Percentiles rank a stretch among this genome's conserved stretches.
These are phyloP conservation scores for Tympanoctomys barrerae DNA, from an alignment of 2,797 vertebrate genomes.

Conservation along the genomic window DNA sequence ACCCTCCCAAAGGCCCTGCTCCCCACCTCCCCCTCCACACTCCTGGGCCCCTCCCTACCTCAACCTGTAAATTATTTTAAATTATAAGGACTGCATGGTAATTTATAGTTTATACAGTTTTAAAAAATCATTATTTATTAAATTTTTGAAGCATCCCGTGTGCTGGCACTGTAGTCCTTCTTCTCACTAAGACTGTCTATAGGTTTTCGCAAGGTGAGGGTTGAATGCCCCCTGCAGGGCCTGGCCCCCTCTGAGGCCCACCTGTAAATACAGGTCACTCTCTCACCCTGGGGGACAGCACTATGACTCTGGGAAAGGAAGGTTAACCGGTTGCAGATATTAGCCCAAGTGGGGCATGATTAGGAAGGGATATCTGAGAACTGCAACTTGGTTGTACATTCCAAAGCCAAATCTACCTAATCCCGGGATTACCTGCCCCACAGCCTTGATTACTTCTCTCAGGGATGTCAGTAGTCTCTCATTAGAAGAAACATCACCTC, in stretches of 20 bases:
- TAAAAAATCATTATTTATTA: slow-evolving; percentile 98
- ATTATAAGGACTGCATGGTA: slow-evolving; percentile 95
- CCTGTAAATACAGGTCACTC: not conserved
- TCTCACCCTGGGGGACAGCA: too few species aligned
- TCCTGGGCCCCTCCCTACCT: slow-evolving; percentile 91
- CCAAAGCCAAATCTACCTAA: slow-evolving; percentile 51
- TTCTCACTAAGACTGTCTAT: not conserved
- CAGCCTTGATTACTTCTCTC: not conserved
- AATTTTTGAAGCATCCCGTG: slow-evolving; percentile 89
- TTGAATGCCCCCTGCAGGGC: rapidly evolving
- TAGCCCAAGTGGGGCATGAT: not conserved
- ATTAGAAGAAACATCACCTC: not conserved
- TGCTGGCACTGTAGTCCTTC: slow-evolving; percentile 72
- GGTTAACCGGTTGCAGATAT: not conserved
- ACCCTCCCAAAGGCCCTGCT: slow-evolving; percentile 72
- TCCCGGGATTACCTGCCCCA: slow-evolving; percentile 61
- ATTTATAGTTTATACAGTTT: slow-evolving; percentile 99
- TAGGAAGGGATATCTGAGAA: not conserved
- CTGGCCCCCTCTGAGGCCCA: not conserved
- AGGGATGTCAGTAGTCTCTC: not conserved
- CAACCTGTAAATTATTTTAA: slow-evolving; percentile 98
- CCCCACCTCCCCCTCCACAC: slow-evolving; percentile 53
- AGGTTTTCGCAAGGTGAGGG: rapidly evolving
- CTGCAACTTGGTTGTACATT: slow-evolving; percentile 36
- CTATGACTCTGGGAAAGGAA: not conserved